These are phyloP conservation scores for Eupithecia abbreviata DNA, from an alignment of 2,888 invertebrate genomes.

Conservation along the genomic window DNA sequence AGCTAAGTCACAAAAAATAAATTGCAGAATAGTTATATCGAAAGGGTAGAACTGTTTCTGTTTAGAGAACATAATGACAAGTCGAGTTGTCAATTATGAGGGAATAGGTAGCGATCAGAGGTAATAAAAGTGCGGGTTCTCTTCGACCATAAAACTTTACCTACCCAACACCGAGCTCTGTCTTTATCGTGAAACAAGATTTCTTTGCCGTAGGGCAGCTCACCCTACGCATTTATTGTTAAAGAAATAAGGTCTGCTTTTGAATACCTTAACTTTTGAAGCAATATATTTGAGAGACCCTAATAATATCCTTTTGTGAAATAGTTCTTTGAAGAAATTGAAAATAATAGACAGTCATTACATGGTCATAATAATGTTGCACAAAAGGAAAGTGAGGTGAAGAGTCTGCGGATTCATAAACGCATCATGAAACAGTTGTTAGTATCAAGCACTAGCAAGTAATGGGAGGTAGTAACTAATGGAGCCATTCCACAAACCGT, in stretches of 20 bases:
- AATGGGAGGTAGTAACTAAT: conserved; percentile 49
- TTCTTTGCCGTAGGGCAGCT: conserved; percentile 40
- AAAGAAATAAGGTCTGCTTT: conserved; percentile 61
- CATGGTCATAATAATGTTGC: conserved; percentile 16
- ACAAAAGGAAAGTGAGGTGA: conserved; percentile 23
- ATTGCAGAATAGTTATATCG: conserved; percentile 16
- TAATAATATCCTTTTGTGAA: conserved; percentile 32
- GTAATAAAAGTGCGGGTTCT: conserved; percentile 81
- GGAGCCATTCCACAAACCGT: conserved; percentile 64
- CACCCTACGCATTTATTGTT: conserved; percentile 48
- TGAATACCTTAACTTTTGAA: background rate
- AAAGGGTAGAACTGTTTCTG: conserved; percentile 63
- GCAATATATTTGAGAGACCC: conserved; percentile 1
- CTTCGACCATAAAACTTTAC: conserved; percentile 77
- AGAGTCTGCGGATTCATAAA: conserved; percentile 14
- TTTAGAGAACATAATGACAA: conserved; percentile 78
- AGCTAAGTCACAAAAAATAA: background rate
- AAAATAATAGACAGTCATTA: conserved; percentile 35
- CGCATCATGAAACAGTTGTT: conserved; percentile 43
- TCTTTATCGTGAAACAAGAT: conserved; percentile 61
- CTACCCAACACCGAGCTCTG: conserved; percentile 74
- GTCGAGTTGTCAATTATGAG: conserved; percentile 81
- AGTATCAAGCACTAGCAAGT: conserved; percentile 43
- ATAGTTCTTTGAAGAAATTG: conserved; percentile 37
- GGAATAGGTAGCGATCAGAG: conserved; percentile 81